Evolutionary conservation across 2,888 invertebrate genomes (phyloP).

Genomic region (Catocala sponsa): DNA sequence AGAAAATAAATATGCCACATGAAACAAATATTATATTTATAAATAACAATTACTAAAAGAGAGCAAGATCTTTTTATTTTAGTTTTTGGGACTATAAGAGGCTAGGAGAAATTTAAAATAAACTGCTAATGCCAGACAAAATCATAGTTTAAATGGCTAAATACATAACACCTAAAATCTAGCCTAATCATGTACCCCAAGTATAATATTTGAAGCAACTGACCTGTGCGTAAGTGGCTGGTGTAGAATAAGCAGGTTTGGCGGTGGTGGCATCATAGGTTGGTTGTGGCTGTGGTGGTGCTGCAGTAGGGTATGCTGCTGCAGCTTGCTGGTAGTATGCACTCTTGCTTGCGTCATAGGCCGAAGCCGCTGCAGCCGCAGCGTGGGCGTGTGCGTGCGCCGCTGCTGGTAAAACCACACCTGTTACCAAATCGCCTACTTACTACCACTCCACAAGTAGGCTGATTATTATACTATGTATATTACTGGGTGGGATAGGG

Average conservation of each 20-base stretch:
- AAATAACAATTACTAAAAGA: too few relatives aligned
- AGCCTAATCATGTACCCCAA: too few relatives aligned
- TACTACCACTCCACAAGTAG: conserved; percentile 10
- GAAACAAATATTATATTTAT: too few relatives aligned
- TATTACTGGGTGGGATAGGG: neutral
- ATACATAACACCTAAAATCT: too few relatives aligned
- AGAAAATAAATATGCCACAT: too few relatives aligned
- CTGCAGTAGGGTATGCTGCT: conserved; percentile 89
- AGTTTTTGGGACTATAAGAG: too few relatives aligned
- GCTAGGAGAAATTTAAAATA: too few relatives aligned
- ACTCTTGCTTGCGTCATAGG: conserved; percentile 94
- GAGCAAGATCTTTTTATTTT: too few relatives aligned
- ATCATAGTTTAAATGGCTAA: too few relatives aligned
- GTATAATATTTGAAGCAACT: neutral
- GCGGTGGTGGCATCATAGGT: conserved; percentile 88
- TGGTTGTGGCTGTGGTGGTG: conserved; percentile 88
- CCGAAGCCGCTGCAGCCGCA: conserved; percentile 88
- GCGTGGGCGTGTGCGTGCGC: conserved; percentile 83
- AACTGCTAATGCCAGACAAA: too few relatives aligned
- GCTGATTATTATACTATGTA: neutral
- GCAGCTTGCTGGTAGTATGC: conserved; percentile 95
- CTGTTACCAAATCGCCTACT: conserved; percentile 37
- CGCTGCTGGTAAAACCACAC: conserved; percentile 64
- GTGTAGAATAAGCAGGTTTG: conserved; percentile 91
- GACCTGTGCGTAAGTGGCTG: conserved; percentile 91